Evolutionary conservation across 1,140 invertebrate species (phyloP), one percentile per base, ranked within the genome.

Genomic region (Leptinotarsa texana): DNA sequence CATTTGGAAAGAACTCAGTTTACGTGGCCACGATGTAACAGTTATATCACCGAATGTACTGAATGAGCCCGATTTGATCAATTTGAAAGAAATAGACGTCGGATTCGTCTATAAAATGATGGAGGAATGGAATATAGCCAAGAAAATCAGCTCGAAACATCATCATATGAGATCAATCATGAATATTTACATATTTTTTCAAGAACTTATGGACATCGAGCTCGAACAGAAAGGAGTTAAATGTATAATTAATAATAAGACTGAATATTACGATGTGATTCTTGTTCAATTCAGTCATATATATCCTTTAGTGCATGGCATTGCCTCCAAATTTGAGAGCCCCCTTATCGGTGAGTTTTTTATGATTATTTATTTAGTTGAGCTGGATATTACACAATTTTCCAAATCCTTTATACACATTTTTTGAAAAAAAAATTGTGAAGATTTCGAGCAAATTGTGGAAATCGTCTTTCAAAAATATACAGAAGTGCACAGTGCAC

Each of bases 1-100:
- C 15, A 74, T 88, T 57, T 82, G 84, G 63, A 78, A 65, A 48
- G 79, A 79, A 61, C 49, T 82, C 24, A 75, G 72, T 17, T 61
- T 63, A 47, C 82, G 84, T 42, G 88, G 88, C 1, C 88, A 89
- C 69, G 75, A 89, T 22, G 61, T 89, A 0, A 84, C 86, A 0
- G 66, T 86, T 0, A 74, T 87, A 4, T 87, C 87, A 0, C 75
- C 81, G 3, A 51, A 82, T 70, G 85, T 85, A 0, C 72, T 84
- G 17, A 79, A 80, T 11, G 75, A 82, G 13, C 70, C 69, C 6
- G 57, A 81, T 6, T 79, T 27, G 3, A 77, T 74, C 17, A 51
- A 74, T 24, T 62, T 57, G 17, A 57, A 77, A 21, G 63, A 65
- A 22, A 65, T 65, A 22, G 63, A 65, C 13, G 21, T 65, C 0